Evolutionary conservation across 2,113 vertebrate species (phyloP).

Genomic region (Nibea albiflora): DNA sequence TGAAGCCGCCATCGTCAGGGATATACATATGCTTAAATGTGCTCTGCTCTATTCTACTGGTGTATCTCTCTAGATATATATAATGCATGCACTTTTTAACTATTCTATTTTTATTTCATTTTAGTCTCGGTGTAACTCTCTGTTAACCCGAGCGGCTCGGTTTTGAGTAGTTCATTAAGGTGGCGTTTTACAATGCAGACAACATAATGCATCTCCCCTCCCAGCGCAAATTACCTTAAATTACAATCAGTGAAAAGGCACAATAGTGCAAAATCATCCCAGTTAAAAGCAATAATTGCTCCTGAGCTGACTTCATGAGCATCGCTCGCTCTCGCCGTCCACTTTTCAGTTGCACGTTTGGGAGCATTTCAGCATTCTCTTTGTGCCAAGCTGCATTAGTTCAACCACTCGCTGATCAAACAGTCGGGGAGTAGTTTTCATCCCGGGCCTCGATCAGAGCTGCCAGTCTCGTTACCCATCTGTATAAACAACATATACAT

Average conservation of each 20-base stretch:
- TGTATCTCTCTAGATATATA: not conserved
- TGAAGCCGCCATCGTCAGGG: conserved; percentile 27
- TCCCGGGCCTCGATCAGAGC: not conserved
- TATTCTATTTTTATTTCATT: conserved; percentile 1
- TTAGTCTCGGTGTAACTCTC: not conserved
- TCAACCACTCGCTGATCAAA: conserved; percentile 41
- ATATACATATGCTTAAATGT: conserved; percentile 25
- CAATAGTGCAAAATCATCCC: conserved; percentile 39
- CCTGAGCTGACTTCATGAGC: conserved; percentile 27
- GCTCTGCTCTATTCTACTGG: conserved; percentile 12
- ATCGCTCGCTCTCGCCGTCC: not conserved
- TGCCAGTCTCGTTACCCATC: conserved; percentile 16
- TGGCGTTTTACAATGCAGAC: conserved; percentile 23
- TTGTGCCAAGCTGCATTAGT: conserved; percentile 37
- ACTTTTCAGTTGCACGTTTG: conserved; percentile 22
- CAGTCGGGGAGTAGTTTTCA: conserved; percentile 32
- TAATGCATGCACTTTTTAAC: not conserved
- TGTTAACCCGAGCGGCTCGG: not conserved
- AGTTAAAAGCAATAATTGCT: conserved; percentile 54
- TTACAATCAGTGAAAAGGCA: conserved; percentile 36
- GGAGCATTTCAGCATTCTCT: conserved; percentile 22
- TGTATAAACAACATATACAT: conserved; percentile 17
- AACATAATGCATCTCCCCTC: conserved; percentile 11
- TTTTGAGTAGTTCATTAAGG: conserved; percentile 37
- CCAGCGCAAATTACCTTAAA: conserved; percentile 53